A percentile compares a stretch with the other conserved stretches of the same genome.
Evolutionary conservation across 2,797 vertebrate species (phyloP).

Genomic region (Mormyrops attenuatus): DNA sequence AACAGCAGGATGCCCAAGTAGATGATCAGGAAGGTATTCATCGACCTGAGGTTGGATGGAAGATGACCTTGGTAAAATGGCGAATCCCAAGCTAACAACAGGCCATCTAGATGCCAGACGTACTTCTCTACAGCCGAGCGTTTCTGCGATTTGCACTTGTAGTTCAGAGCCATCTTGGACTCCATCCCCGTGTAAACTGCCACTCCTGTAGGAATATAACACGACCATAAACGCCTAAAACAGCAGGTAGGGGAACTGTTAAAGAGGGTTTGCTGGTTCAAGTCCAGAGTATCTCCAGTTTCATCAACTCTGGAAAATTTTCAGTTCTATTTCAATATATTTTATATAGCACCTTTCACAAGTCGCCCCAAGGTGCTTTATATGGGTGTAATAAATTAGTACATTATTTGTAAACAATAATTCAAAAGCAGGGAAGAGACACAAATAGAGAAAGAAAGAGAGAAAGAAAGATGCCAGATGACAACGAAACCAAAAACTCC

Average conservation of each 20-base stretch:
- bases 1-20: constrained; percentile 90
- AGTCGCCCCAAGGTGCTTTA: not conserved
- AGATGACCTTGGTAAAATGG: not conserved
- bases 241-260: not conserved
- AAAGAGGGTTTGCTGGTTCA: not conserved
- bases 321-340: not conserved
- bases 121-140: constrained; percentile 98
- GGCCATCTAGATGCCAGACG: constrained; percentile 32
- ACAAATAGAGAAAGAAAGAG: not conserved
- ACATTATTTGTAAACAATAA: not conserved
- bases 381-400: not conserved
- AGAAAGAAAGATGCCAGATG: not conserved
- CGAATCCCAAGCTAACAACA: not conserved
- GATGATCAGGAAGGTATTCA: constrained; percentile 96
- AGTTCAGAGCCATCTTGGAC: constrained; percentile 98
- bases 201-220: constrained; percentile 70
- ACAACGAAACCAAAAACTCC: not conserved
- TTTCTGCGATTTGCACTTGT: constrained; percentile 99
- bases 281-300: not conserved
- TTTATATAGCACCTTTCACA: not conserved
- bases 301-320: not conserved
- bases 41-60: constrained; percentile 67
- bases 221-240: not conserved
- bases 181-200: constrained; percentile 98
- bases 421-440: not conserved